Evolutionary conservation across 1,140 invertebrate species (phyloP).

Genomic region (Ips typographus): DNA sequence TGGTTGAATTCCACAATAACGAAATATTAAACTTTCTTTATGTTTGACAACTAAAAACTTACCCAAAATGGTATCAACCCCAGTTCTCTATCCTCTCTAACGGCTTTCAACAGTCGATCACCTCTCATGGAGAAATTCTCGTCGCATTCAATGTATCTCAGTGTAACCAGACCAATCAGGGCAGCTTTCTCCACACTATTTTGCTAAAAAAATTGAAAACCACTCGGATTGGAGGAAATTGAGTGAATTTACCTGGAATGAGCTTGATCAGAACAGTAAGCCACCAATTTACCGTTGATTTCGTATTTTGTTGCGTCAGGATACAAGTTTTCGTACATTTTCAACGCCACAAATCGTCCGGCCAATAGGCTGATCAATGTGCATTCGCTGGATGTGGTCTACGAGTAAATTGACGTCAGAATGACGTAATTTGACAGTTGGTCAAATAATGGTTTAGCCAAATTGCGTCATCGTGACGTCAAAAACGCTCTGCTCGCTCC

Average conservation of each 20-base stretch:
- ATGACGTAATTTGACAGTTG: no score
- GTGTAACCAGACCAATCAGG: conserved; percentile 83
- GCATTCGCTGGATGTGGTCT: conserved; percentile 88
- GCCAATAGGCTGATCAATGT: conserved; percentile 89
- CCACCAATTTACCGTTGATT: conserved; percentile 89
- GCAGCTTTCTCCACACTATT: conserved; percentile 93
- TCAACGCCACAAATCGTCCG: conserved; percentile 82
- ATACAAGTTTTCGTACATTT: conserved; percentile 61
- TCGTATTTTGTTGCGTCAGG: conserved; percentile 81
- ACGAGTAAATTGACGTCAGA: no score
- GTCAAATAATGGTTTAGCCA: no score
- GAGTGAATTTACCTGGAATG: conserved; percentile 78
- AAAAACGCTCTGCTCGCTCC: no score
- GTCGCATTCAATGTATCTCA: conserved; percentile 89
- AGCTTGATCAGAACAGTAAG: conserved; percentile 76
- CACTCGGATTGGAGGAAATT: no score
- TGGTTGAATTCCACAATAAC: no score
- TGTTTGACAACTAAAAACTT: no score
- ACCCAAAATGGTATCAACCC: conserved; percentile 96
- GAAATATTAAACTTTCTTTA: no score
- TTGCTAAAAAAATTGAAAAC: no score
- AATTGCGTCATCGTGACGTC: no score
- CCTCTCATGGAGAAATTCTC: conserved; percentile 82
- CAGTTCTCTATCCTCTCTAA: conserved; percentile 78
- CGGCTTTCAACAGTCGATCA: conserved; percentile 74